phyloP scores from a whole-genome alignment of 1,140 invertebrate species.

The Bombus breviceps region DNA sequence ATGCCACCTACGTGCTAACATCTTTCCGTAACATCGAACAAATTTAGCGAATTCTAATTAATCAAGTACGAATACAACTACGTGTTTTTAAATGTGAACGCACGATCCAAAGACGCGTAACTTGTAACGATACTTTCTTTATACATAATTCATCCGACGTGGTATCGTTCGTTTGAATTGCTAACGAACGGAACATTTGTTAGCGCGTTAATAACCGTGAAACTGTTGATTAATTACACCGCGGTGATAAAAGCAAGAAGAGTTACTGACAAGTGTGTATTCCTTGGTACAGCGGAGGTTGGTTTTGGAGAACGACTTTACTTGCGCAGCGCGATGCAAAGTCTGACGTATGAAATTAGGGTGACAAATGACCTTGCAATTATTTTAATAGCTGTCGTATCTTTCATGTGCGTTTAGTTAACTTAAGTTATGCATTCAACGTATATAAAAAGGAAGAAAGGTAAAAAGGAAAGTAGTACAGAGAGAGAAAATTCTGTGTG shows the following conservation, averaged over 20 bases:
- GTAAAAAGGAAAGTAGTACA: neutral
- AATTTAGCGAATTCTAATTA: neutral
- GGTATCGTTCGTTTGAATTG: neutral
- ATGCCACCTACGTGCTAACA: slow-evolving; percentile 3
- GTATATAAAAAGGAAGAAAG: neutral
- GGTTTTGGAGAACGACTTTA: neutral
- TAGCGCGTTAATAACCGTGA: slow-evolving; percentile 12
- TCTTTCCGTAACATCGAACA: slow-evolving; percentile 4
- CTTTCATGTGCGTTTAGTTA: neutral
- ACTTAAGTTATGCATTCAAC: neutral
- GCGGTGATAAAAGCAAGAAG: slow-evolving; percentile 8
- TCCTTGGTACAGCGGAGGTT: too few species aligned
- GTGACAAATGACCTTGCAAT: neutral
- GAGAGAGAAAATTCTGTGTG: too few species aligned
- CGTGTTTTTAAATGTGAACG: neutral
- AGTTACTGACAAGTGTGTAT: neutral
- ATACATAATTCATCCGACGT: slow-evolving; percentile 3
- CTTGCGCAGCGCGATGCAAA: neutral
- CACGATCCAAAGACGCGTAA: neutral
- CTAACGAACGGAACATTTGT: neutral
- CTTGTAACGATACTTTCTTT: slow-evolving; percentile 24
- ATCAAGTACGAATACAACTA: neutral
- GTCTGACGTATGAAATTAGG: neutral
- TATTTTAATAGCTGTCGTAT: neutral
- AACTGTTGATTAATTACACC: neutral